phyloP scores from a whole-genome alignment of 2,113 vertebrate genomes.

The Eulemur rufifrons region DNA sequence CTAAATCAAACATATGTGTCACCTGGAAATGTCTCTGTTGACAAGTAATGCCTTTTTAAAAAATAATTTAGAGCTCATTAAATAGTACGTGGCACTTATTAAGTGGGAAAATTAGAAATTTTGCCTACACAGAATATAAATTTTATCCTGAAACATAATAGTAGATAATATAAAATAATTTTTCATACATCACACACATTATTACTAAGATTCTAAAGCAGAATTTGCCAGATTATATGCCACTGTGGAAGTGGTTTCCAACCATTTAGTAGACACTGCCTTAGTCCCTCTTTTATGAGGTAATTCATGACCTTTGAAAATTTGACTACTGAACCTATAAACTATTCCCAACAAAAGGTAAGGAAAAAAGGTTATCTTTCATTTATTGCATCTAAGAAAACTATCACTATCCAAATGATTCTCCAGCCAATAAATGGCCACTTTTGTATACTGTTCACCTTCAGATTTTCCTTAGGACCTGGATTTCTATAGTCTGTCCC shows the following conservation, averaged over 20 bases:
- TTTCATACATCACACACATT: background rate
- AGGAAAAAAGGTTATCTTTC: background rate
- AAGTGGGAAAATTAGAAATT: background rate
- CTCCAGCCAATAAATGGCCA: background rate
- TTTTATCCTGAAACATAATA: background rate
- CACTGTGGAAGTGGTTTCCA: background rate
- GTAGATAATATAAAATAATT: background rate
- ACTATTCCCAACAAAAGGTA: background rate
- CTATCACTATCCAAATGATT: background rate
- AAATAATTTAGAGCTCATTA: constrained; percentile 24
- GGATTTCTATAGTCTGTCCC: background rate
- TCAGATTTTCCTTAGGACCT: background rate
- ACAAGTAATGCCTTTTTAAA: constrained; percentile 4
- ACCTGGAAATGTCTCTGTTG: background rate
- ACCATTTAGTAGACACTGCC: no score
- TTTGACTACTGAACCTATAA: background rate
- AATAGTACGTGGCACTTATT: background rate
- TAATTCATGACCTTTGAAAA: background rate
- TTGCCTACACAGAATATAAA: background rate
- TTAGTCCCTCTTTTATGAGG: background rate
- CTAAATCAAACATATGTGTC: background rate
- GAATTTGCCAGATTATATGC: background rate
- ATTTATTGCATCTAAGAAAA: background rate
- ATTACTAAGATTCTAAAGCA: background rate
- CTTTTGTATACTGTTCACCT: background rate